Percentiles rank a stretch among this genome's conserved stretches.
phyloP scores from a whole-genome alignment of 2,113 vertebrate genomes.

The Passerina amoena region DNA sequence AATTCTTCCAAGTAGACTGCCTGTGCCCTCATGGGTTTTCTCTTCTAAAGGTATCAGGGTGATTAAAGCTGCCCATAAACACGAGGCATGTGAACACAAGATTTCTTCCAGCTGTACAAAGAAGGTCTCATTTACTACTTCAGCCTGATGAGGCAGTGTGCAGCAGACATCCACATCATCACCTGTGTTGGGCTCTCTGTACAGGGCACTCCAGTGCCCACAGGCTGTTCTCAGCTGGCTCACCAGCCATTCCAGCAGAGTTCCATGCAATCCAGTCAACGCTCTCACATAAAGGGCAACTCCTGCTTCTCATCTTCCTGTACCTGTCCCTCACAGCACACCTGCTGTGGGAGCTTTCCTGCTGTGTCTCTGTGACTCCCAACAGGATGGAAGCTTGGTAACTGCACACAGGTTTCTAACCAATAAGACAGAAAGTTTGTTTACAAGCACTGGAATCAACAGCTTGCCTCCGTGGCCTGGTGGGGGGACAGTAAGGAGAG shows the following conservation, averaged over 20 bases:
- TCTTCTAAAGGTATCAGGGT: neutral
- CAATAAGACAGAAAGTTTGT: neutral
- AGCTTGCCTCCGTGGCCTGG: neutral
- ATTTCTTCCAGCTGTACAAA: neutral
- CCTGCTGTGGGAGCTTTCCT: neutral
- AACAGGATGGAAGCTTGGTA: neutral
- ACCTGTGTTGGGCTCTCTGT: accelerated
- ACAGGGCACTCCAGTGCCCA: neutral
- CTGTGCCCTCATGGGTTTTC: neutral
- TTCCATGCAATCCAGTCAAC: neutral
- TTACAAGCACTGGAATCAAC: neutral
- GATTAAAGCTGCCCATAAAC: neutral
- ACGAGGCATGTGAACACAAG: neutral
- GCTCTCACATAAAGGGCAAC: neutral
- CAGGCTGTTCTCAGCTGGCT: neutral
- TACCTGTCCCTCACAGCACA: neutral
- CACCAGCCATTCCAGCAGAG: neutral
- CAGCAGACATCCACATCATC: neutral
- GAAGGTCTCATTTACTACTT: neutral
- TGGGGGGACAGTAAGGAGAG: neutral
- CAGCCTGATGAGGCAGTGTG: neutral
- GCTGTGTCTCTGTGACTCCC: neutral
- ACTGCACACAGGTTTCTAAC: neutral
- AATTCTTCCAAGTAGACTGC: neutral
- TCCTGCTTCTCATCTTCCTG: neutral